Evolutionary conservation across 2,113 vertebrate genomes (phyloP).

Genomic region (Hydropotes inermis): DNA sequence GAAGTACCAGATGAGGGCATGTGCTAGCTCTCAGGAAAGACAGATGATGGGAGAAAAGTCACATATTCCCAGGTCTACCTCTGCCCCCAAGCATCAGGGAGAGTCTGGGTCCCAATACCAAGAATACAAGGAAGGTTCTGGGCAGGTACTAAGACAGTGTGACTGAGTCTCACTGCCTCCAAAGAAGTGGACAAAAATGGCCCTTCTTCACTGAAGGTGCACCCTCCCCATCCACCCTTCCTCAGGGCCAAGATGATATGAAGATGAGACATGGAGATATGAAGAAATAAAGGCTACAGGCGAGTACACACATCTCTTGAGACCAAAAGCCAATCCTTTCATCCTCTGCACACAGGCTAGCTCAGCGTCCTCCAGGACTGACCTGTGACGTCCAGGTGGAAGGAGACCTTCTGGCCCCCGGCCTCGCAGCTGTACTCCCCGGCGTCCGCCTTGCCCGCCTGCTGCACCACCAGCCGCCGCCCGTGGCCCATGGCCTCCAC

Average conservation of each 20-base stretch:
- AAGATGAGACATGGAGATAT: not conserved
- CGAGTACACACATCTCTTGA: not conserved
- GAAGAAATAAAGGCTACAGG: not conserved
- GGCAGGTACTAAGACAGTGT: not conserved
- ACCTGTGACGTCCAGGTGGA: not conserved
- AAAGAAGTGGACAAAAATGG: not conserved
- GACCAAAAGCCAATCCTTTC: not conserved
- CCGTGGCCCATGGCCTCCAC: fast-evolving
- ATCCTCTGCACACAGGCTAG: not conserved
- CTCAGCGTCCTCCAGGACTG: not conserved
- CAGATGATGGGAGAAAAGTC: not conserved
- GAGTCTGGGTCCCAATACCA: not conserved
- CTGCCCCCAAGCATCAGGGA: not conserved
- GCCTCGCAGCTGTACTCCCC: not conserved
- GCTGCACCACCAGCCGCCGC: not conserved
- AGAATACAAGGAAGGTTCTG: not conserved
- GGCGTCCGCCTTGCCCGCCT: not conserved
- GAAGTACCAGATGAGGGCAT: not conserved
- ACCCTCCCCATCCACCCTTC: not conserved
- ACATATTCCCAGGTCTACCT: not conserved
- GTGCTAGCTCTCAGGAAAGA: not conserved
- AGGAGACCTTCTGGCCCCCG: not conserved
- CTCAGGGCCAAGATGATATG: too few relatives aligned
- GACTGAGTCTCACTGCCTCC: not conserved
- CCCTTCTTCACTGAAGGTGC: not conserved